Evolutionary conservation across 2,888 invertebrate genomes (phyloP), one percentile per base, ranked within the genome.

Genomic region (Phymatocera aterrima): DNA sequence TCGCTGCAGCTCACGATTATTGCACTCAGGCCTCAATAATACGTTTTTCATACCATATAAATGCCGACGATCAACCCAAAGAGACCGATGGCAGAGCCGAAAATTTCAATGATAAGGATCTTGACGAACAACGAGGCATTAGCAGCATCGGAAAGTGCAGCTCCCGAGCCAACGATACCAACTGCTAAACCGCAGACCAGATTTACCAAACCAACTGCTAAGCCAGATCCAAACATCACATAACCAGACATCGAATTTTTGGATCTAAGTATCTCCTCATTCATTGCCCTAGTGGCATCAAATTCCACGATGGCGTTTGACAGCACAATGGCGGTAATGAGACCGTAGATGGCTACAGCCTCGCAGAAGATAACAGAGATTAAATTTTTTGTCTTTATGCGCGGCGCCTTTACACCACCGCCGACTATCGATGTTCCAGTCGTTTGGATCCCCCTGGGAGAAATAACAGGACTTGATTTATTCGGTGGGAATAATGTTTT

Each of bases 291-390:
- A 1, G 70, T 46, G 60, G 79, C 37, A 8, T 72, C 79, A 51
- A 89, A 91, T 37, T 83, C 91, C 82, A 95, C 95, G 85, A 97
- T 91, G 90, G 95, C 94, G 83, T 97, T 97, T 57, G 97, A 97
- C 80, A 99, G 93, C 51, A 99, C 98, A 89, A 99, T 99, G 65
- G 99, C 99, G 87, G 99, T 98, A 88, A 99, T 99, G 82, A 99
- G 93, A 37, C 99, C 99, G 91, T 99, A 99, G 91, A 99, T 99
- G 83, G 99, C 99, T 3, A 99, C 99, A 83, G 99, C 99, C 92
- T 99, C 99, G 91, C 99, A 99, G 93, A 99, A 99, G 91, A 99
- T 99, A 86, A 99, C 98, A 75, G 99, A 99, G 90, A 99, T 98
- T 89, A 99, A 94, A 92, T 99, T 99, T 92, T 99, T 99, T 79